Base-by-base conservation (phyloP, 2,797 vertebrate species). In the Syngnathus rostellatus region DNA sequence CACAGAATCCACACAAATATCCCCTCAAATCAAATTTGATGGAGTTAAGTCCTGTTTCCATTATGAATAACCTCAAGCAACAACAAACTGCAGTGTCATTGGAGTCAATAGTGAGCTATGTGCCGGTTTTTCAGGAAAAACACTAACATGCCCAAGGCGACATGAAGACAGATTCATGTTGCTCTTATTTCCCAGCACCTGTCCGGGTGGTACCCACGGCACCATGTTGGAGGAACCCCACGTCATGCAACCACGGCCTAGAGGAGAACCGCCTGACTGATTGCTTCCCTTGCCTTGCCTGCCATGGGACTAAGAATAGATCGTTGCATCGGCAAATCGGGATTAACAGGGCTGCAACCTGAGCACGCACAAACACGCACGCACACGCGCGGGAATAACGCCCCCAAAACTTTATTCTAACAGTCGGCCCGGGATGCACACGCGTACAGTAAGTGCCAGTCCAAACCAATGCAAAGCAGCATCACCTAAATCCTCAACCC, bases 241-340 rank as follows among this genome's bases (percentile, higher is more conserved):
- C 69, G 76, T 74, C 74, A 73, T 78, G 80, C 86, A 82, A 72
- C 25, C 68, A 9, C 65, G 83, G 80, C 74, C 80, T 76, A 76
- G 59, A 66, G 71, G 66, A 81, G 78, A 74, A 78, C 79, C 76
- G 85, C 69, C 81, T 73, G 66, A 67, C 72, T 80, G 78, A 77
- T 68, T 79, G 76, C 70, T 14, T 38, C 8, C 7, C 54, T 54
- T 54, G 73, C 12, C 67, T 58, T 73, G 62, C 71, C 68, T 79
- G 78, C 77, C 68, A 79, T 71, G 69, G 60, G 81, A 88, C 88
- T 89, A 90, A 90, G 85, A 90, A 90, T 89, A 90, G 88, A 89
- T 89, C 87, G 89, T 87, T 85, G 84, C 83, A 87, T 88, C 87
- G 85, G 83, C 82, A 86, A 88, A 88, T 85, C 78, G 72, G 88